Base-by-base conservation (phyloP, 2,888 invertebrate species). In the Luperina testacea region DNA sequence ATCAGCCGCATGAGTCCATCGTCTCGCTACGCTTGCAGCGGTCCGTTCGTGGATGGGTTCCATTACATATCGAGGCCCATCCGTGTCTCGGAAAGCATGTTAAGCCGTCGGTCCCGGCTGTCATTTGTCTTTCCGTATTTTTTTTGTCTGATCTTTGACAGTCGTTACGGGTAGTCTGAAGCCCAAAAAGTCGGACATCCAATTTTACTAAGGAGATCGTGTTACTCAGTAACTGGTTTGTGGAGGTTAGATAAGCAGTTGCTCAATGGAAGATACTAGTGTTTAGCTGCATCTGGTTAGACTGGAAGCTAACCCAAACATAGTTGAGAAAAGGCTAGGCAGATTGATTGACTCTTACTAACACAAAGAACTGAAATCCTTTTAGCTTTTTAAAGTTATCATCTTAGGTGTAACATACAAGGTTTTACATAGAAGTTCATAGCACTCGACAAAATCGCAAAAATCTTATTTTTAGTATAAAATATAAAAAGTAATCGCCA, bases 401-500 rank as follows among this genome's bases (percentile, higher is more conserved):
- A 20, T 68, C 51, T 38, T 11, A n/a, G 61, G 42, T 48, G 42
- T 42, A 61, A 42, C 24, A 45, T 48, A 64, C 42, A 20, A 51
- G 7, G 61, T 48, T 81, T 53, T 24, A 76, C 57, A 32, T 48
- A 70, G 8, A 63, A 57, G 63, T 57, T 64, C 32, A 45, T n/a
- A 13, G 53, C 67, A 71, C 75, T 73, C 65, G 64, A 81, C 77
- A 84, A 82, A 86, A 84, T 73, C 24, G 38, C 72, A 78, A 57
- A 83, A 86, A 88, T 89, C 87, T 91, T 90, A 87, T 90, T 89
- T 89, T 82, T 77, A 76, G 79, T 78, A 86, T 85, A 85, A 85
- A 90, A 91, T 78, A 86, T 85, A 84, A 85, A 90, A 91, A 89
- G 90, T 91, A 90, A 92, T 92, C 88, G 91, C 89, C 88, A 91